A percentile compares a stretch with the other conserved stretches of the same genome.
Evolutionary conservation across 1,140 invertebrate genomes (phyloP).

Genomic region (Camponotus pennsylvanicus): DNA sequence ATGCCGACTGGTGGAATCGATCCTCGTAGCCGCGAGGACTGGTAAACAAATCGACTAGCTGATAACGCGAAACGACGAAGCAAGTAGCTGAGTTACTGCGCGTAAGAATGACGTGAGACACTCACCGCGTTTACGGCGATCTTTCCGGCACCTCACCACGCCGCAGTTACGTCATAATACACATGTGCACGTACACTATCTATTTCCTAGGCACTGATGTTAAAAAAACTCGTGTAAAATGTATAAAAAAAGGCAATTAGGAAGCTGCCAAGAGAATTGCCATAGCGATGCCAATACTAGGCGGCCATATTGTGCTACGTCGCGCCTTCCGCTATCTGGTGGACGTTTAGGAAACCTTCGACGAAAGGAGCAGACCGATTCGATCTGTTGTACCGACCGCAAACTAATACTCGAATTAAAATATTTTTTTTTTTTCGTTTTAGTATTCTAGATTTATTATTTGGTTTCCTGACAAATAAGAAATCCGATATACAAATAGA

Average conservation of each 20-base stretch:
- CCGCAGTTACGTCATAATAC: constrained; percentile 68
- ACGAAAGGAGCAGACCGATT: too few relatives aligned
- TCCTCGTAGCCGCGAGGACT: background rate
- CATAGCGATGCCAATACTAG: constrained; percentile 81
- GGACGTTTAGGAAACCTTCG: background rate
- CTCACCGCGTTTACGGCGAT: constrained; percentile 74
- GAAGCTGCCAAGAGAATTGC: constrained; percentile 81
- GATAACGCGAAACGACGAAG: constrained; percentile 64
- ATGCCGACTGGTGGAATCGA: background rate
- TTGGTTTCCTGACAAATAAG: too few relatives aligned
- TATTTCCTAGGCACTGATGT: constrained; percentile 67
- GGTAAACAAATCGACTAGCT: constrained; percentile 73
- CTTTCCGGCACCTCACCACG: constrained; percentile 25
- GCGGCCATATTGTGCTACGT: constrained; percentile 80
- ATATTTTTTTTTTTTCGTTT: too few relatives aligned
- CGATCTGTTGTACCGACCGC: too few relatives aligned
- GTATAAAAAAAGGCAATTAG: constrained; percentile 81
- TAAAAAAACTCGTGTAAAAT: constrained; percentile 78
- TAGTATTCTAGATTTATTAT: too few relatives aligned
- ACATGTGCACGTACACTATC: constrained; percentile 67
- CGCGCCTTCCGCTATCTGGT: constrained; percentile 19
- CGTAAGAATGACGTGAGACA: constrained; percentile 59
- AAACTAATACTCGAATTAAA: too few relatives aligned
- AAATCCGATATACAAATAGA: too few relatives aligned
- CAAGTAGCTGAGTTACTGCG: constrained; percentile 34